Evolutionary conservation across 2,888 invertebrate species (phyloP).

Genomic region (Monopis laevigella): DNA sequence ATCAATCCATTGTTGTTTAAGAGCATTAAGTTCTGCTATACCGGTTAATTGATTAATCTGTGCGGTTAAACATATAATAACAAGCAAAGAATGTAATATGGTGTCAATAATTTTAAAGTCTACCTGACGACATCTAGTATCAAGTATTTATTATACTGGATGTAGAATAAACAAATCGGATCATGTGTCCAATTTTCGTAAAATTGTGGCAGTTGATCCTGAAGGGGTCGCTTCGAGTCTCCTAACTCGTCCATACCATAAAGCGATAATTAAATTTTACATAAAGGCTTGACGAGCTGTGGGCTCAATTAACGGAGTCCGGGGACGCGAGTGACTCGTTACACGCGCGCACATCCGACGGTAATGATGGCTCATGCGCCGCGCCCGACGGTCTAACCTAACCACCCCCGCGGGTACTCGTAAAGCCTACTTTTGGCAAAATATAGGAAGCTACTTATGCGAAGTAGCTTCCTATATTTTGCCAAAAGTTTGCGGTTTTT

Average conservation of each 20-base stretch:
- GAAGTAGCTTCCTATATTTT: constrained; percentile 25
- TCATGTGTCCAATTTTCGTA: constrained; percentile 3
- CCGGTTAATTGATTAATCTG: too few species aligned
- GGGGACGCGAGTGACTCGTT: constrained; percentile 44
- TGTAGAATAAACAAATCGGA: background rate
- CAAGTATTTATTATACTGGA: too few species aligned
- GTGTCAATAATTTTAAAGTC: too few species aligned
- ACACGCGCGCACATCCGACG: constrained; percentile 28
- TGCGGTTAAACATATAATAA: too few species aligned
- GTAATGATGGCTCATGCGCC: constrained; percentile 48
- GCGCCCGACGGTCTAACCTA: constrained; percentile 45
- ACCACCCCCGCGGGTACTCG: constrained; percentile 52
- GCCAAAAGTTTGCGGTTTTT: constrained; percentile 59
- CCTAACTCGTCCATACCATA: constrained; percentile 3
- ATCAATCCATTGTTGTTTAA: too few species aligned
- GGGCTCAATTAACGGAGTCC: constrained; percentile 45
- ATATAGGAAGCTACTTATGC: too few species aligned
- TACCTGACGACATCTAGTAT: too few species aligned
- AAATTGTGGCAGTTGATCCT: background rate
- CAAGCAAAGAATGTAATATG: too few species aligned
- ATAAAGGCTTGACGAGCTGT: constrained; percentile 36
- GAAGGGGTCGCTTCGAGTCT: background rate
- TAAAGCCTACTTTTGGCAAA: too few species aligned
- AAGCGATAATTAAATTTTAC: constrained; percentile 26
- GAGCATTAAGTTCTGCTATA: too few species aligned